These are phyloP conservation scores for Dasypus novemcinctus DNA, from an alignment of 2,113 vertebrate genomes.

Conservation along the genomic window DNA sequence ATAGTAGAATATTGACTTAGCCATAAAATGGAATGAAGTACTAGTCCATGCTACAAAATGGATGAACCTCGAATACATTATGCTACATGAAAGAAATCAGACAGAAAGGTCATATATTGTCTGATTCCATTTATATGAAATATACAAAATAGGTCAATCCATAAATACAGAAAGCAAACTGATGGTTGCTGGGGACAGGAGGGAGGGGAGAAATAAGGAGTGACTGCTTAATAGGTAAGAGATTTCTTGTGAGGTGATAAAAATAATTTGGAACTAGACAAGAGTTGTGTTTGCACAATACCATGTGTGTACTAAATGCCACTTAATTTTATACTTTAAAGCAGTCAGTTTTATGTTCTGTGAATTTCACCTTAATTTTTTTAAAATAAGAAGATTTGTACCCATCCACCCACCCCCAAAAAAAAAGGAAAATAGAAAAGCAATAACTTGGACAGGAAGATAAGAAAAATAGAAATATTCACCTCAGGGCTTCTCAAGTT, in stretches of 20 bases:
- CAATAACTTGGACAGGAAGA: neutral
- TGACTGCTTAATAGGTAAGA: neutral
- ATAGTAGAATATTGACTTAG: neutral
- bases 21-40: neutral
- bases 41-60: neutral
- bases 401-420: neutral
- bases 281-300: neutral
- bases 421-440: neutral
- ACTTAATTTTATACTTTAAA: neutral
- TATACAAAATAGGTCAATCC: neutral
- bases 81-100: neutral
- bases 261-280: neutral
- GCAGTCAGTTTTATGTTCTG: neutral
- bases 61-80: neutral
- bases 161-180: neutral
- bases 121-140: neutral
- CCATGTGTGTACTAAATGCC: neutral
- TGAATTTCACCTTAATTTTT: neutral
- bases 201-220: neutral
- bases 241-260: neutral
- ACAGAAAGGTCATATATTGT: neutral
- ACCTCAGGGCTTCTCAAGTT: neutral
- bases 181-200: neutral
- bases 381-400: neutral
- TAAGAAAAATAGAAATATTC: neutral